These are phyloP conservation scores for Meloidogyne floridensis DNA, from an alignment of 1,140 invertebrate species.

Conservation along the genomic window DNA sequence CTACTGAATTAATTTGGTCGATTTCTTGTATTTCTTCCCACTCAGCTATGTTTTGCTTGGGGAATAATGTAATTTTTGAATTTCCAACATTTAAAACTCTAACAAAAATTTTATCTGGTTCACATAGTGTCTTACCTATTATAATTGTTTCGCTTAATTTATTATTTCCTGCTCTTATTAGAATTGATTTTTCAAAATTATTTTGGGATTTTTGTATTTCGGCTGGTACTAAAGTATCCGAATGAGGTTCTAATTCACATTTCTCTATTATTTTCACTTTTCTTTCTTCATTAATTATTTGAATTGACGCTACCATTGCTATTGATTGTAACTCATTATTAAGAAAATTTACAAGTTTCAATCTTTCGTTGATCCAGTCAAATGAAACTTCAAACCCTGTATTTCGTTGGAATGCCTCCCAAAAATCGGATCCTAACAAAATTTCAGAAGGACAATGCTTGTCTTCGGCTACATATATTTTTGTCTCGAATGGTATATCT, in stretches of 20 bases:
- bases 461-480: neutral
- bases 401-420: neutral
- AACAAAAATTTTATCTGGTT: neutral
- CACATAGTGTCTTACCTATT: neutral
- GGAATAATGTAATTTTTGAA: neutral
- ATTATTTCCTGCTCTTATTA: neutral
- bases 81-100: neutral
- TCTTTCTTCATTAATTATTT: neutral
- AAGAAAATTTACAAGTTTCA: neutral
- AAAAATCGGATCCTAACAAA: neutral
- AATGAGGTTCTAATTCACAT: neutral
- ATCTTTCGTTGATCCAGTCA: neutral
- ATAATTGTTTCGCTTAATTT: neutral
- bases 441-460: neutral
- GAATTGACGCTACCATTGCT: neutral
- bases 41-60: neutral
- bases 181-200: neutral
- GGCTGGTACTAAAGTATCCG: neutral
- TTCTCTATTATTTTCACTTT: neutral
- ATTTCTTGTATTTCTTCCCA: neutral
- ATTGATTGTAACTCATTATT: neutral
- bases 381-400: neutral
- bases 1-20: no score
- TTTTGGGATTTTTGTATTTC: neutral
- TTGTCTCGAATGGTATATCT: neutral